Conservation (phyloP, 1,140 invertebrate species). For the Drosophila tsacasi region DNA sequence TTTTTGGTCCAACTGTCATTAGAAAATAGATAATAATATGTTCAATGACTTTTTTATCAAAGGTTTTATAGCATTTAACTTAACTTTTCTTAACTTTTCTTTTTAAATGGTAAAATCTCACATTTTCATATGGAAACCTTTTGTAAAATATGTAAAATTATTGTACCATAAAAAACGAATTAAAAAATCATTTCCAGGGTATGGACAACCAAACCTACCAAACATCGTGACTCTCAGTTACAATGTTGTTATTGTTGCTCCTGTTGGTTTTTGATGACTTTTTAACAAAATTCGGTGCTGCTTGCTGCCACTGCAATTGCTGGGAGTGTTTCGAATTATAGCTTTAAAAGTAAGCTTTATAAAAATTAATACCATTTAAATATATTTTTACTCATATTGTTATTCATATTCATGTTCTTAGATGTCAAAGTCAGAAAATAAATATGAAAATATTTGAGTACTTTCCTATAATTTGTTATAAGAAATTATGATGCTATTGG, state of each 20-base stretch:
- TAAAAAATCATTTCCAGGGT: slow-evolving; percentile 18
- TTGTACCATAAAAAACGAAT: not conserved
- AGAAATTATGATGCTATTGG: too few relatives aligned
- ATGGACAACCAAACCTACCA: slow-evolving; percentile 22
- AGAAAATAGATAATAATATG: not conserved
- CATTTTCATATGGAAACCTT: not conserved
- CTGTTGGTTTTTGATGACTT: slow-evolving; percentile 78
- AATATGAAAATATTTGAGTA: too few relatives aligned
- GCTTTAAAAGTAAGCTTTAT: not conserved
- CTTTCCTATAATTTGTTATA: too few relatives aligned
- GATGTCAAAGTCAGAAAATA: not conserved
- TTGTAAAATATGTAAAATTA: not conserved
- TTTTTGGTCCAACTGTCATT: not conserved
- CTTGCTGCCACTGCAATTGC: slow-evolving; percentile 44
- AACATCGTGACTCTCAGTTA: slow-evolving; percentile 68
- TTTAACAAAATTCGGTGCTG: slow-evolving; percentile 72
- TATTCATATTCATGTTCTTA: too few relatives aligned
- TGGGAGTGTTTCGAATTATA: slow-evolving; percentile 12
- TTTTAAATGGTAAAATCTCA: not conserved
- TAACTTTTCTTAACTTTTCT: too few relatives aligned
- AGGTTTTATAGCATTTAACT: too few relatives aligned
- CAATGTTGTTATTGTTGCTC: slow-evolving; percentile 54
- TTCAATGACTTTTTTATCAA: too few relatives aligned
- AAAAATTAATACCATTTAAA: not conserved
- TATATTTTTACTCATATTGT: too few relatives aligned